Conservation (phyloP, 2,888 invertebrate species). For the Candidula unifasciata region DNA sequence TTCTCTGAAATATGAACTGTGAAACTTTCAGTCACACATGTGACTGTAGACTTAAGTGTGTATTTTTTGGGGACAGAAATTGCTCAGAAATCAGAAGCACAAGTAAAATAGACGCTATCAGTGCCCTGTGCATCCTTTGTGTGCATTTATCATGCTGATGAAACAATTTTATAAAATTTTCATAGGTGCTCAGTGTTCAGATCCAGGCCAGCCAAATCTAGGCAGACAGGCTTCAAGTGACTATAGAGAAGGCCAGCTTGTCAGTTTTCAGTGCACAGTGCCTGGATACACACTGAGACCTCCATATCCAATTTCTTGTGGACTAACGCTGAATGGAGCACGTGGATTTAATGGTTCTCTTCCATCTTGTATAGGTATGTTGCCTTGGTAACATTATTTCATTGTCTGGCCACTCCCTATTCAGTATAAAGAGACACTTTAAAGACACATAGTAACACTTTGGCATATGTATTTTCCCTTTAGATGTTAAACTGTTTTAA, state of each 20-base stretch:
- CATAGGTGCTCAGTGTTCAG: conserved; percentile 64
- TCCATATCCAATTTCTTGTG: conserved; percentile 57
- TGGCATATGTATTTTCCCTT: not conserved
- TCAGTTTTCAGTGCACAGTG: conserved; percentile 61
- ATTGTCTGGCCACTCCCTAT: too few species aligned
- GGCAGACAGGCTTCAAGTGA: conserved; percentile 56
- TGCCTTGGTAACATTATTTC: not conserved
- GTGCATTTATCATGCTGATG: too few species aligned
- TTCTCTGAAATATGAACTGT: too few species aligned
- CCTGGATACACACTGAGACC: conserved; percentile 59
- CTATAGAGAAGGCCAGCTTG: conserved; percentile 59
- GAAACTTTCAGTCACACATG: too few species aligned
- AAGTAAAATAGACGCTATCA: too few species aligned
- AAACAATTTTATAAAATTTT: not conserved
- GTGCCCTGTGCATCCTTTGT: too few species aligned
- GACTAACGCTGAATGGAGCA: conserved; percentile 44
- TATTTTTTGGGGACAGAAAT: too few species aligned
- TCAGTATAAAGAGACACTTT: too few species aligned
- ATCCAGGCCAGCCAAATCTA: conserved; percentile 66
- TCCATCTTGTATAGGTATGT: conserved; percentile 62
- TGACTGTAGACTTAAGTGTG: too few species aligned
- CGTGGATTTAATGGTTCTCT: conserved; percentile 57
- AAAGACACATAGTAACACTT: not conserved
- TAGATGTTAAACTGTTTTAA: not conserved
- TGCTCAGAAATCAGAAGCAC: too few species aligned